Evolutionary conservation across 1,140 invertebrate species (phyloP).

Genomic region (Sipha flava): DNA sequence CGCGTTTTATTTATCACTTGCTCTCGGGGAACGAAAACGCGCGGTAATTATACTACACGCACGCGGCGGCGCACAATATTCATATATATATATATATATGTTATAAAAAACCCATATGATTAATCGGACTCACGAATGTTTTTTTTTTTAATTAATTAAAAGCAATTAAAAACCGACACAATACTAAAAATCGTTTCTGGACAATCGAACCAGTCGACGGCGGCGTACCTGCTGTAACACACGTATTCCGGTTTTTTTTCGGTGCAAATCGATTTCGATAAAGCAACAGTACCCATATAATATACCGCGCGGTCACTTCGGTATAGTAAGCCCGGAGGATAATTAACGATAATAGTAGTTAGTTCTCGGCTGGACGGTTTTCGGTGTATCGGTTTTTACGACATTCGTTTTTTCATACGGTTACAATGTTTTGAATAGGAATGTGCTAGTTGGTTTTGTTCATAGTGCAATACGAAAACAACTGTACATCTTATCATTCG

Average conservation of each 20-base stretch:
- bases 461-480: no score
- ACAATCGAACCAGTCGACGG: background rate
- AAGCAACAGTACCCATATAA: background rate
- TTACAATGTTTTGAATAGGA: no score
- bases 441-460: no score
- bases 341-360: conserved; percentile 5
- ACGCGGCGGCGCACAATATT: background rate
- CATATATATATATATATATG: background rate
- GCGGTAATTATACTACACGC: background rate
- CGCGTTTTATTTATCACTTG: conserved; percentile 20
- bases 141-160: conserved; percentile 28
- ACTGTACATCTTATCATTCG: no score
- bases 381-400: background rate
- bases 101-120: background rate
- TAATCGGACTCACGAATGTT: conserved; percentile 1
- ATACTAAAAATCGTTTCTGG: background rate
- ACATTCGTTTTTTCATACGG: background rate
- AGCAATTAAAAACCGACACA: conserved; percentile 24
- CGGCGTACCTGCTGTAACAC: background rate
- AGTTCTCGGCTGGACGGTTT: background rate
- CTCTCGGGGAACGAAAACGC: background rate
- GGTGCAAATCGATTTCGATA: background rate
- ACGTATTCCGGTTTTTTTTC: conserved; percentile 15
- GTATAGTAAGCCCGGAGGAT: conserved; percentile 1
- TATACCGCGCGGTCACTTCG: background rate